Conservation (phyloP, 2,797 vertebrate species). For the Mus spretus region DNA sequence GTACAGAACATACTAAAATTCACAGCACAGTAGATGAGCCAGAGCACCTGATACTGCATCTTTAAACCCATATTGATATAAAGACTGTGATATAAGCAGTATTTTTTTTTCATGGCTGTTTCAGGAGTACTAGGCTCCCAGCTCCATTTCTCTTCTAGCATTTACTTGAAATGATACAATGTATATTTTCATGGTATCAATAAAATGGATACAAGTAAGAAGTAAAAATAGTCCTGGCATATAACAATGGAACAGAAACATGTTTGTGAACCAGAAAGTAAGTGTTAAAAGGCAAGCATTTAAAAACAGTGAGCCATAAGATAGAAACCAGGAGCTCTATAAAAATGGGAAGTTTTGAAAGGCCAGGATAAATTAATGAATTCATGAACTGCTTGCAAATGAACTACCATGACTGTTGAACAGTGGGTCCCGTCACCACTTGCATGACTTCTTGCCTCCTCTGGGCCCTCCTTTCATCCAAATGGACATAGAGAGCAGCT, state of each 20-base stretch:
- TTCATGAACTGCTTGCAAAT: neutral
- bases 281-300: neutral
- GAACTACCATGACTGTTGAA: neutral
- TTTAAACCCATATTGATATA: neutral
- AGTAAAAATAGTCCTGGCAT: neutral
- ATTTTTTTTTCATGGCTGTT: neutral
- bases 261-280: neutral
- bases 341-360: neutral
- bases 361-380: neutral
- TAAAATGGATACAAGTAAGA: constrained; percentile 21
- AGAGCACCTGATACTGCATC: too few relatives aligned
- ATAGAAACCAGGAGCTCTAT: neutral
- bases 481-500: neutral
- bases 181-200: constrained; percentile 36
- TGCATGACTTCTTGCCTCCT: neutral
- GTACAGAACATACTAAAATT: neutral
- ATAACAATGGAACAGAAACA: constrained; percentile 9
- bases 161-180: constrained; percentile 33
- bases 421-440: neutral
- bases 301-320: neutral
- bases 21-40: neutral
- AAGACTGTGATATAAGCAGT: neutral
- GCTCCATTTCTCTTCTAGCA: constrained; percentile 39
- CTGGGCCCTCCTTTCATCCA: too few relatives aligned
- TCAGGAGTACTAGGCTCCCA: neutral